phyloP scores from a whole-genome alignment of 30 jellyfish, hydroid and myxozoan genomes.

The Morbakka virulenta region DNA sequence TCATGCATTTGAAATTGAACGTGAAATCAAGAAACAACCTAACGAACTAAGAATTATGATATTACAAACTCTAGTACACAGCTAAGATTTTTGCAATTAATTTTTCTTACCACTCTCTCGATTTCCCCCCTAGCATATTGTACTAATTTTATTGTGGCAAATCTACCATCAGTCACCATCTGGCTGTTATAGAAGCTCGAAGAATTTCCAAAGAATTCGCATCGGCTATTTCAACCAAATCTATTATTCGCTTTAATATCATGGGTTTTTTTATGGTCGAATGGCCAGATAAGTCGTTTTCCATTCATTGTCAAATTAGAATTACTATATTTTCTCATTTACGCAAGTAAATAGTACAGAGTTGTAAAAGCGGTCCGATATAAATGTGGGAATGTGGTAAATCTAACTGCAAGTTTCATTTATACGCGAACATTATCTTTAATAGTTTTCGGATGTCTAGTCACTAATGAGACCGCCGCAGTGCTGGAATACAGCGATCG shows the following conservation, averaged over 20 bases:
- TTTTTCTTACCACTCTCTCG: too few species aligned
- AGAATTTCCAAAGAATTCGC: neutral
- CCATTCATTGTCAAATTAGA: neutral
- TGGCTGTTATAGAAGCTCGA: neutral
- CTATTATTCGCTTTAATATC: neutral
- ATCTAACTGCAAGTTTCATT: neutral
- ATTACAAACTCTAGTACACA: too few species aligned
- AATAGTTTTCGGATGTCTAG: neutral
- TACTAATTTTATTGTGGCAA: neutral
- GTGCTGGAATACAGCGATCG: neutral
- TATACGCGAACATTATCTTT: neutral
- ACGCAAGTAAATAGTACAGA: neutral
- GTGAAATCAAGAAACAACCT: too few species aligned
- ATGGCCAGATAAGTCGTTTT: neutral
- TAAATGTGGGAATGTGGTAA: neutral
- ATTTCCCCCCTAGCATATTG: too few species aligned
- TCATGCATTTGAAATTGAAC: too few species aligned
- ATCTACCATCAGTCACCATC: neutral
- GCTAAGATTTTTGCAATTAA: too few species aligned
- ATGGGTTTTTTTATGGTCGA: neutral
- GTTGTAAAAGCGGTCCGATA: neutral
- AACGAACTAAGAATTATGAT: too few species aligned
- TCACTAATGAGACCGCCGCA: neutral
- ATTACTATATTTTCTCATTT: neutral
- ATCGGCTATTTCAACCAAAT: neutral